Percentiles rank a stretch among this genome's conserved stretches.
Conservation (phyloP, 2,797 vertebrate genomes). For the Calcarius lapponicus region DNA sequence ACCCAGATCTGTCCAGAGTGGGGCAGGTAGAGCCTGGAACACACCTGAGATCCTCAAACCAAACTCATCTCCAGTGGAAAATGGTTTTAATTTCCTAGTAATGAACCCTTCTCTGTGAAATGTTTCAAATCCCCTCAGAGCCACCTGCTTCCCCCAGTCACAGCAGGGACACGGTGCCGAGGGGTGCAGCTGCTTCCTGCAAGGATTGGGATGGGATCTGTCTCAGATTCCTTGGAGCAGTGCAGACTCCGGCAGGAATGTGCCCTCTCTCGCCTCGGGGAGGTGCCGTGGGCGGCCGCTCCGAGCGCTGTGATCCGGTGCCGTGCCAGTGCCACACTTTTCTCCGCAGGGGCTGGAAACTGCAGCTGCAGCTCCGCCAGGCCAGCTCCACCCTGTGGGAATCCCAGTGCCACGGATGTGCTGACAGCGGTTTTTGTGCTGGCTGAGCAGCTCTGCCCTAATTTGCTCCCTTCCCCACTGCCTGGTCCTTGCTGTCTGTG, state of each 20-base stretch:
- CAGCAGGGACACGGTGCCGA: background rate
- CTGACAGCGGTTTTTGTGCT: background rate
- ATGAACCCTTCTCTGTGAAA: background rate
- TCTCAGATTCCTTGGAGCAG: background rate
- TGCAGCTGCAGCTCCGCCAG: background rate
- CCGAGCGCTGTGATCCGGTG: background rate
- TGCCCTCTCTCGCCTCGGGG: accelerated
- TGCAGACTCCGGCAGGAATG: background rate
- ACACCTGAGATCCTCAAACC: background rate
- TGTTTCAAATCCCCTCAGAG: background rate
- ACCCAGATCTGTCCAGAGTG: accelerated
- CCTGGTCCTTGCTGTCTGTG: background rate
- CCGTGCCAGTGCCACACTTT: accelerated
- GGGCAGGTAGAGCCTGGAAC: background rate
- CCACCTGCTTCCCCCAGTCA: background rate
- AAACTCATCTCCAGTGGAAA: background rate
- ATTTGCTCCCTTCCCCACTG: background rate
- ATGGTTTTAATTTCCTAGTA: background rate
- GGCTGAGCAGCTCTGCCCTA: background rate
- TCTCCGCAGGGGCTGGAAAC: background rate
- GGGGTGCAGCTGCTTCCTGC: background rate
- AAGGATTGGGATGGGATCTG: background rate
- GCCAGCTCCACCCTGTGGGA: background rate
- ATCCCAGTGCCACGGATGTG: background rate
- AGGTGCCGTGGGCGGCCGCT: background rate